phyloP scores from a whole-genome alignment of 37 sponge, comb jelly and placozoan genomes.

The Spongilla lacustris region DNA sequence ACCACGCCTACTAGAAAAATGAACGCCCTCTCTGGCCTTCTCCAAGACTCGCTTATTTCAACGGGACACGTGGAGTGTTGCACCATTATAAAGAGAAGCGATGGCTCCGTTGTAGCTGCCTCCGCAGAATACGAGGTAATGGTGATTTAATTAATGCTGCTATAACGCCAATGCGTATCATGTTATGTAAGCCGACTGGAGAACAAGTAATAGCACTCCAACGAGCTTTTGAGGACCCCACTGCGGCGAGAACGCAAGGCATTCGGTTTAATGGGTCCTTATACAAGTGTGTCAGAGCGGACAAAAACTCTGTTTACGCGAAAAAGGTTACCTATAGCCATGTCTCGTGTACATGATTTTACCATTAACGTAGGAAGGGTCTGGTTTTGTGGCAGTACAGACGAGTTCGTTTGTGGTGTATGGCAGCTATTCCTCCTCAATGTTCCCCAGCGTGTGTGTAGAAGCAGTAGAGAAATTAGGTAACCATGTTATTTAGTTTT shows the following conservation, averaged over 20 bases:
- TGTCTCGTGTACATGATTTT: too few relatives aligned
- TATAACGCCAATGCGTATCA: not conserved
- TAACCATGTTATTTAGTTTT: slow-evolving; percentile 15
- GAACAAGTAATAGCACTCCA: slow-evolving; percentile 64
- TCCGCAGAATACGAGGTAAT: slow-evolving; percentile 75
- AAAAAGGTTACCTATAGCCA: slow-evolving; percentile 46
- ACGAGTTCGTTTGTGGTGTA: slow-evolving; percentile 71
- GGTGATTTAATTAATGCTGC: not conserved
- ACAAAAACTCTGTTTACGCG: slow-evolving; percentile 84
- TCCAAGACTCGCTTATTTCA: slow-evolving; percentile 75
- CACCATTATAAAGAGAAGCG: slow-evolving; percentile 73
- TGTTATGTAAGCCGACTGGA: slow-evolving; percentile 22
- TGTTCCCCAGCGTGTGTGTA: slow-evolving; percentile 89
- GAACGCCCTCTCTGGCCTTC: slow-evolving; percentile 15
- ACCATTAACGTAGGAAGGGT: slow-evolving; percentile 25
- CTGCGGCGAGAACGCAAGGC: slow-evolving; percentile 59
- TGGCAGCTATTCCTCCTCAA: slow-evolving; percentile 78
- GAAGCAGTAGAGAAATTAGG: slow-evolving; percentile 89
- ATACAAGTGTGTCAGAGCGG: slow-evolving; percentile 80
- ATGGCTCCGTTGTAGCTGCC: slow-evolving; percentile 70
- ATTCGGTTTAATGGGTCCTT: slow-evolving; percentile 73
- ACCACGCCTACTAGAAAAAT: not conserved
- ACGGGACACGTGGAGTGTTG: slow-evolving; percentile 88
- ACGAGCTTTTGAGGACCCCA: slow-evolving; percentile 50
- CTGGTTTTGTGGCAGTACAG: slow-evolving; percentile 77